Evolutionary conservation across 2,888 invertebrate species (phyloP), one percentile per base, ranked within the genome.

Genomic region (Acanthopleura granulata): DNA sequence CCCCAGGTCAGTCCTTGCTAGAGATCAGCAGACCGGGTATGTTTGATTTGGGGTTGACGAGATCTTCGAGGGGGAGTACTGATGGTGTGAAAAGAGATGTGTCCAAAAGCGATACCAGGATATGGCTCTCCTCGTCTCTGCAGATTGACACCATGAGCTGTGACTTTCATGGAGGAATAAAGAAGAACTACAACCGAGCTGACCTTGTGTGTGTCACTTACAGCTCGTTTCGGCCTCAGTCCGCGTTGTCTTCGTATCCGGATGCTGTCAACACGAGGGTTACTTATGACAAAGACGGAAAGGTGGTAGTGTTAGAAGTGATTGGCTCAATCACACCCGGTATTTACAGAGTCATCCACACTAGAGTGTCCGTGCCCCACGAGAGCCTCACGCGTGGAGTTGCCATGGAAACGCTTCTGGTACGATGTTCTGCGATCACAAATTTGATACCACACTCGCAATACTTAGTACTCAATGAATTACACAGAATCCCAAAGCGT

Each of bases 141-240:
- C 66, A 66, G 25, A 66, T 66, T 12, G 66, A 66, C 66, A 66
- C 66, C 6, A 22, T 66, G 25, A 6, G 16, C 29, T 66, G 66
- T 27, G 22, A 1, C 25, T 1, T 6, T 27, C 18, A 57, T 22
- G 66, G 66, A 12, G 25, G 16, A 15, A 27, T 66, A 15, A 66
- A 66, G 66, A 66, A 66, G 29, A 6, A 15, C 29, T 66, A 66
- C 25, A 66, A 27, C 25, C 18, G 66, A 3, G 29, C 25, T 22
- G 29, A 22, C 16, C 22, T 25, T 1, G 66, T 27, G 25, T 66
- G 66, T 25, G 18, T 66, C 22, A 27, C 16, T 6, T 6, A 66
- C 25, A 27, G 66, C 25, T 27, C 66, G 6, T 66, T 27, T 25
- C 15, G 16, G 16, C 66, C 66, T 27, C 66, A 66, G 29, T 15